These are phyloP conservation scores for roundworm (Caenorhabditis elegans) DNA, from an alignment of 1,140 invertebrate genomes.

Conservation along the genomic window WBcel235 BX284606.5:12509001-12509500, in stretches of 20 bases:
- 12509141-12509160: background rate
- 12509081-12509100: background rate
- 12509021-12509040: conserved; percentile 13
- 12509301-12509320: too few species aligned
- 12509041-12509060: conserved; percentile 17
- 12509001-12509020: background rate
- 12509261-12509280: too few species aligned
- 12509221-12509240: background rate
- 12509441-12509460: background rate
- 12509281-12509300: too few species aligned
- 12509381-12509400: background rate
- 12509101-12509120: background rate
- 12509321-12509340: too few species aligned
- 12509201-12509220: conserved; percentile 19
- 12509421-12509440: too few species aligned
- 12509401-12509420: too few species aligned
- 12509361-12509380: background rate
- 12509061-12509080: background rate
- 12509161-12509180: background rate
- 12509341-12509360: background rate
- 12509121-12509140: background rate
- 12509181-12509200: background rate
- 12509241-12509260: too few species aligned
- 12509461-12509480: background rate
- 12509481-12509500: background rate